Base-by-base conservation (phyloP, 2,888 invertebrate genomes). In the Diarsia brunnea region DNA sequence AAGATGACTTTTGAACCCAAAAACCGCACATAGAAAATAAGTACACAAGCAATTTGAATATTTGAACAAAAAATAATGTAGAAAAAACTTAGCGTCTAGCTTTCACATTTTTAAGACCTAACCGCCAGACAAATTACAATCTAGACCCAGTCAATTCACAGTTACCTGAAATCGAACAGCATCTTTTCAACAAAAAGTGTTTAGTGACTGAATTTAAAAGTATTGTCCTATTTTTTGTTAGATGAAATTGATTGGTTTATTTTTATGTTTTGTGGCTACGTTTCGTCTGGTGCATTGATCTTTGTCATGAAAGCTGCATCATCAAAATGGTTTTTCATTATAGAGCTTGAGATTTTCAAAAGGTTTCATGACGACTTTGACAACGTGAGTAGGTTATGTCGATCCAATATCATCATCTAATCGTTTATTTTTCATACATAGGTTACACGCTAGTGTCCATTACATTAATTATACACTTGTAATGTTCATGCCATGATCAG, bases 201-300 rank as follows among this genome's bases (percentile, higher is more conserved):
- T 19, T 47, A 71, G 10, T 43, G 24, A 63, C 58, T 61, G 70
- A 68, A 65, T 55, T 60, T 12, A 60, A 81, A 63, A 80, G 55
- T 10, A 43, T 68, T 82, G 69, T 75, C 75, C 24, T n/a, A 58
- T 80, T 82, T 84, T 82, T 82, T 84, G 27, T 45, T 1, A 11
- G 31, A 55, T 31, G 12, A 43, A n/a, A 60, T 55, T 58, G 11
- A 38, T 38, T 0, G 11, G 27, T 61, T 75, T 60, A 51, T 19
- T 63, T 73, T 75, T 70, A 71, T 21, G 45, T 69, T 73, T 74
- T 81, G 31, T 72, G 69, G 0, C 38, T 49, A n/a, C 49, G 61
- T 61, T 55, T 68, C 27, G 85, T 87, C 82, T 85, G 79, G 87
- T 82, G 73, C 85, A 87, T 84, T 84, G 85, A 82, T 78, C 85